Percentiles rank a stretch among this genome's conserved stretches.
These are phyloP conservation scores for Macrotrachela quadricornifera DNA, from an alignment of 1,140 invertebrate genomes.

Conservation along the genomic window DNA sequence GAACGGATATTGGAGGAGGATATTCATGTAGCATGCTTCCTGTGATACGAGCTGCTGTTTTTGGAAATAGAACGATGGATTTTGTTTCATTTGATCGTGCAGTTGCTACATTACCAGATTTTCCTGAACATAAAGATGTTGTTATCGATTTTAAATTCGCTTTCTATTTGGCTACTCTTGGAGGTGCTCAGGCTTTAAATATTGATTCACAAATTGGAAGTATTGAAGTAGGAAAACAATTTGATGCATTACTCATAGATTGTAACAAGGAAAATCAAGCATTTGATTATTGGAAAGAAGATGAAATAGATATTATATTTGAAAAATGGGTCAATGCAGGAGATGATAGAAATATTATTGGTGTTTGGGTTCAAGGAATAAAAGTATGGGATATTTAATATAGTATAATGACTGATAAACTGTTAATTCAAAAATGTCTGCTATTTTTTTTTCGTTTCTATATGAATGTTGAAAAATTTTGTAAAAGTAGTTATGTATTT, in stretches of 20 bases:
- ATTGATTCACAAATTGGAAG: conserved; percentile 51
- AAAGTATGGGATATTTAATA: conserved; percentile 21
- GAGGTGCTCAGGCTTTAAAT: conserved; percentile 51
- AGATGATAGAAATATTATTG: conserved; percentile 56
- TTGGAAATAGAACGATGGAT: conserved; percentile 44
- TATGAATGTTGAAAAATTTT: no score
- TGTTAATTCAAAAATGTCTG: no score
- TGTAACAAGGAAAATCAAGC: conserved; percentile 16
- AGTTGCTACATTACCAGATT: no score
- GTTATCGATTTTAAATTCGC: conserved; percentile 50
- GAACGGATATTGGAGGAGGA: conserved; percentile 64
- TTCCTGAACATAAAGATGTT: conserved; percentile 25
- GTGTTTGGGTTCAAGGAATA: conserved; percentile 51
- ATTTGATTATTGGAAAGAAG: conserved; percentile 27
- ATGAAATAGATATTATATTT: conserved; percentile 16
- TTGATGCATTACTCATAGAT: conserved; percentile 52
- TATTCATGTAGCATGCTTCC: conserved; percentile 51
- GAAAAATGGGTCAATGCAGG: conserved; percentile 46
- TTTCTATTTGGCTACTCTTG: conserved; percentile 60
- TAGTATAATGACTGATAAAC: no score
- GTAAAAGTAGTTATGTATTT: no score
- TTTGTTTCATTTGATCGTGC: neutral
- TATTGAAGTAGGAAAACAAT: conserved; percentile 54
- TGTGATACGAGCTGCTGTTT: conserved; percentile 46
- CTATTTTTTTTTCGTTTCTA: no score